These are phyloP conservation scores for Pipistrellus pygmaeus DNA, from an alignment of 2,797 vertebrate genomes.

Conservation along the genomic window DNA sequence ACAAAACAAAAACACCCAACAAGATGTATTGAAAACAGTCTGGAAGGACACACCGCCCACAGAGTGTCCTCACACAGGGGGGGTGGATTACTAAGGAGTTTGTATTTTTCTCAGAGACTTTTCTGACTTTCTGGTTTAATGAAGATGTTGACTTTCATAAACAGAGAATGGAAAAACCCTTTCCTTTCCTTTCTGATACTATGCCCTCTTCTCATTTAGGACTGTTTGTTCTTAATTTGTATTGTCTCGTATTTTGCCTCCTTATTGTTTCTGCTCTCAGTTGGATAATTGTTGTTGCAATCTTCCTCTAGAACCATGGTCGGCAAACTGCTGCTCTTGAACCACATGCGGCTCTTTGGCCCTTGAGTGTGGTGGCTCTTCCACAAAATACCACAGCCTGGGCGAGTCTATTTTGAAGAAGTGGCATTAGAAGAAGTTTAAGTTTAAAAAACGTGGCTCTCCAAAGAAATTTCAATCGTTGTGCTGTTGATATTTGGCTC, in stretches of 20 bases:
- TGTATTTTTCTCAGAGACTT: conserved; percentile 1
- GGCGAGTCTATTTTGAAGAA: too few relatives aligned
- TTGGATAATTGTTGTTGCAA: not conserved
- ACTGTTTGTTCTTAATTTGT: not conserved
- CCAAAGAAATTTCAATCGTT: too few relatives aligned
- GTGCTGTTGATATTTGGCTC: too few relatives aligned
- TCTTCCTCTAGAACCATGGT: not conserved
- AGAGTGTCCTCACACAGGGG: not conserved
- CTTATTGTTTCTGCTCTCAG: not conserved
- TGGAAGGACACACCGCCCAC: not conserved
- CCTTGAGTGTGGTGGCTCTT: too few relatives aligned
- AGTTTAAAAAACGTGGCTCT: too few relatives aligned
- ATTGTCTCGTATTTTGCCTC: not conserved
- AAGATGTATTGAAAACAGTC: not conserved
- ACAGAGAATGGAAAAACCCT: not conserved
- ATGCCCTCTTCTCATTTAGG: not conserved
- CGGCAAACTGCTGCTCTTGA: too few relatives aligned
- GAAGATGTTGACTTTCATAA: conserved; percentile 32
- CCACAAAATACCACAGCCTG: too few relatives aligned
- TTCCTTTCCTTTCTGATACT: not conserved
- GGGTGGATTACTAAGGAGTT: not conserved
- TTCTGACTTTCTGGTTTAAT: not conserved
- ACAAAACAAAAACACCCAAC: not conserved
- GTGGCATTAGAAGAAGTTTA: too few relatives aligned
- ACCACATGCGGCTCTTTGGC: too few relatives aligned